These are phyloP conservation scores for Drosophila mauritiana DNA, from an alignment of 1,140 invertebrate species.

Conservation along the genomic window DNA sequence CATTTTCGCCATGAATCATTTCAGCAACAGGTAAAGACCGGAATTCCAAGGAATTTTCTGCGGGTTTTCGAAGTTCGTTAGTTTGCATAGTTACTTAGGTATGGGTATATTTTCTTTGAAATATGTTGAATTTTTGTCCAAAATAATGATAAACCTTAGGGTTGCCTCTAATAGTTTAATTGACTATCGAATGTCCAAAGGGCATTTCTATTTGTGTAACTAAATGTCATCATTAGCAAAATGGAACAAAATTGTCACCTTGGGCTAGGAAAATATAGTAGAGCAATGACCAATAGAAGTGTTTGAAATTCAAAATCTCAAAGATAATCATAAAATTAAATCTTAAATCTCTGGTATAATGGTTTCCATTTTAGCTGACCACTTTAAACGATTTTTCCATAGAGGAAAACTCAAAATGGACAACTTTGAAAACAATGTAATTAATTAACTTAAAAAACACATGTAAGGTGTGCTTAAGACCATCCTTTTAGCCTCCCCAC, in stretches of 20 bases:
- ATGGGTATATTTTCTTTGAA: no score
- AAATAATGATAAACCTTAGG: no score
- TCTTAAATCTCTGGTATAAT: no score
- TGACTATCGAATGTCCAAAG: slow-evolving; percentile 4
- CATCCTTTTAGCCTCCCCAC: neutral
- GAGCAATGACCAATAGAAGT: no score
- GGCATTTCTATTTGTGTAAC: slow-evolving; percentile 15
- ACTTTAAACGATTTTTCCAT: neutral
- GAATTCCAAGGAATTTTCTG: slow-evolving; percentile 10
- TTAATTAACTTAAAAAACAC: neutral
- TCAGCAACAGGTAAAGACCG: slow-evolving; percentile 77
- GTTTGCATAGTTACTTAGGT: neutral
- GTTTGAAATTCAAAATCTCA: neutral
- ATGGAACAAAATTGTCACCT: neutral
- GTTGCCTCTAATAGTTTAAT: neutral
- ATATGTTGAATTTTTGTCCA: no score
- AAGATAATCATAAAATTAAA: neutral
- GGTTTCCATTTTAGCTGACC: no score
- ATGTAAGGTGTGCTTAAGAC: neutral
- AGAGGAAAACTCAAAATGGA: neutral
- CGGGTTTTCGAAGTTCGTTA: neutral
- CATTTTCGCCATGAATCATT: slow-evolving; percentile 83
- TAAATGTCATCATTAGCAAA: slow-evolving; percentile 31
- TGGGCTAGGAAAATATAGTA: no score
- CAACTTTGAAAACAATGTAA: neutral